These are phyloP conservation scores for Garra rufa DNA, from an alignment of 2,113 vertebrate species.

Conservation along the genomic window DNA sequence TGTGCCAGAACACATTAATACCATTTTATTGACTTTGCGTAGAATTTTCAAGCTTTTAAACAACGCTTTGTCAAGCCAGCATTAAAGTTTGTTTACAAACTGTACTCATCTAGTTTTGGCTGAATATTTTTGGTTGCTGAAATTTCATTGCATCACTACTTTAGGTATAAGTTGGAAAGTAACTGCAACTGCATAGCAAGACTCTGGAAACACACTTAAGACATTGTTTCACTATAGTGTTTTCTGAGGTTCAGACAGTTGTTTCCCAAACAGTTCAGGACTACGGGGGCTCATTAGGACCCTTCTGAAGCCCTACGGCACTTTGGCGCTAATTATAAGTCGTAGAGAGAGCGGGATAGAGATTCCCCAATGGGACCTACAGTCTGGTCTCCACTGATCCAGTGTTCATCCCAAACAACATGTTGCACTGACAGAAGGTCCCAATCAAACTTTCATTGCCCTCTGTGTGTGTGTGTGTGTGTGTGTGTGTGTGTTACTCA, in stretches of 20 bases:
- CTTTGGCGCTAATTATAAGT: slow-evolving; percentile 17
- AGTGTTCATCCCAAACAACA: slow-evolving; percentile 54
- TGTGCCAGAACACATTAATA: no score
- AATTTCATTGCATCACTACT: not conserved
- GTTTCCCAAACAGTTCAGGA: slow-evolving; percentile 18
- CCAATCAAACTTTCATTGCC: slow-evolving; percentile 69
- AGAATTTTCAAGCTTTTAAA: not conserved
- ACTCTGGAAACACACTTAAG: not conserved
- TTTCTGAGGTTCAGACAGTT: not conserved
- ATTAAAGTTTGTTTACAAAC: not conserved
- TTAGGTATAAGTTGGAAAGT: not conserved
- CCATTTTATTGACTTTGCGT: not conserved
- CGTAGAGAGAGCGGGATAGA: not conserved
- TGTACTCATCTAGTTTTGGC: not conserved
- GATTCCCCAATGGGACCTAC: not conserved
- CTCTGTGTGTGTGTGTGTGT: slow-evolving; percentile 68
- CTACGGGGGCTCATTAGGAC: slow-evolving; percentile 28
- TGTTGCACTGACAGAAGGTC: slow-evolving; percentile 53
- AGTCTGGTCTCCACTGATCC: slow-evolving; percentile 30
- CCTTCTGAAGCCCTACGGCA: slow-evolving; percentile 13
- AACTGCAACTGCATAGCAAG: not conserved
- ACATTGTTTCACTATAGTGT: not conserved
- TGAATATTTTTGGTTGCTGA: not conserved
- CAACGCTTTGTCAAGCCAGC: not conserved
- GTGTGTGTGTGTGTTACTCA: slow-evolving; percentile 74